Evolutionary conservation across 2,113 vertebrate species (phyloP).

Genomic region (Echinops telfairi): DNA sequence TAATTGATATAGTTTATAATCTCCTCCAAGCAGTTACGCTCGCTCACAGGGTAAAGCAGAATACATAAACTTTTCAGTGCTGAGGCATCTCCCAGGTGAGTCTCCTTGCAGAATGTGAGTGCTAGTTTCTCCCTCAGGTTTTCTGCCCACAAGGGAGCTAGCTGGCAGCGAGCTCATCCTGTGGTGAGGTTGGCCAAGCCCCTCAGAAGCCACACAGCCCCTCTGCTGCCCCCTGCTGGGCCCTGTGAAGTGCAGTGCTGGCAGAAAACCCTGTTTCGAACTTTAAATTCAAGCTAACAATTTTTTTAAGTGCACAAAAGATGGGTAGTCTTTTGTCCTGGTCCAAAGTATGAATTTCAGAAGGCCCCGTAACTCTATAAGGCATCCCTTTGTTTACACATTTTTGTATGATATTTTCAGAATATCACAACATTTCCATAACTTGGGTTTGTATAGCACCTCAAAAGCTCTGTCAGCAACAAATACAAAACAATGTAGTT

Average conservation of each 20-base stretch:
- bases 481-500: constrained; percentile 82
- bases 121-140: not conserved
- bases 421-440: constrained; percentile 82
- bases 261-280: constrained; percentile 10
- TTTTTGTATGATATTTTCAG: constrained; percentile 80
- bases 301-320: constrained; percentile 56
- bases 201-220: not conserved
- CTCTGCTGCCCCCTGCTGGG: not conserved
- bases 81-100: constrained; percentile 44
- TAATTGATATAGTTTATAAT: constrained; percentile 76
- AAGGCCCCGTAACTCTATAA: constrained; percentile 75
- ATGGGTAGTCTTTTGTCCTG: constrained; percentile 11
- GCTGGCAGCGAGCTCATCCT: not conserved
- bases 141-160: not conserved
- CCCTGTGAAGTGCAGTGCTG: not conserved
- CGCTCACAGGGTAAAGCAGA: constrained; percentile 70
- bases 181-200: rapidly evolving
- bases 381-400: constrained; percentile 81
- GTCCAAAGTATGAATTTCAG: constrained; percentile 60
- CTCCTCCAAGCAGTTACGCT: constrained; percentile 69
- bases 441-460: constrained; percentile 61
- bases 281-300: constrained; percentile 18
- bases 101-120: not conserved
- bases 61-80: not conserved
- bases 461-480: constrained; percentile 74